Percentiles rank a stretch among this genome's conserved stretches.
Conservation (phyloP, 1,140 invertebrate species). For the Pantala flavescens region DNA sequence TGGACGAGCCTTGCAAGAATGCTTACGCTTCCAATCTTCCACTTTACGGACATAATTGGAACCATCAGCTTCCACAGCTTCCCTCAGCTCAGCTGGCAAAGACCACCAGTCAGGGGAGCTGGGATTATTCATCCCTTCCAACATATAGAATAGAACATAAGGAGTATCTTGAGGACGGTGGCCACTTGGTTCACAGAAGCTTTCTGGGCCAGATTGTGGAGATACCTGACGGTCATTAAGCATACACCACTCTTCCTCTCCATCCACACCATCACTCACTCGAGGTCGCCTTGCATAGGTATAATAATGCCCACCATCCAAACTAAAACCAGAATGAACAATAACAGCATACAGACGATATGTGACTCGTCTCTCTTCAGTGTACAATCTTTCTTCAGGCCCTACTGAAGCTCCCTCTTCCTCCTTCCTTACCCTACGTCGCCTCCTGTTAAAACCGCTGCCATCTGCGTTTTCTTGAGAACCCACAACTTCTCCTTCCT, state of each 20-base stretch:
- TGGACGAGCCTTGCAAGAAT: conserved; percentile 18
- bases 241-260: conserved; percentile 58
- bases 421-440: neutral
- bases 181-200: conserved; percentile 24
- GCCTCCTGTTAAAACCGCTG: neutral
- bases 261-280: conserved; percentile 32
- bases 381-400: neutral
- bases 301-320: conserved; percentile 80
- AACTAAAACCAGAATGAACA: conserved; percentile 67
- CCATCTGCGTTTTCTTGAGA: neutral
- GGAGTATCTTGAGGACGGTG: conserved; percentile 58
- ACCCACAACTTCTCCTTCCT: neutral
- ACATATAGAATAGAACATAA: conserved; percentile 66
- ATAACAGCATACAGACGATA: conserved; percentile 71
- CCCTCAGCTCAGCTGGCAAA: conserved; percentile 36
- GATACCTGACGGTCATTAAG: conserved; percentile 69
- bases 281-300: conserved; percentile 51
- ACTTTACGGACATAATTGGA: conserved; percentile 30
- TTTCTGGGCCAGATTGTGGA: conserved; percentile 36
- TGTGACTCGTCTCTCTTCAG: conserved; percentile 22
- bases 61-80: conserved; percentile 39
- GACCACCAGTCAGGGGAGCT: conserved; percentile 31
- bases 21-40: conserved; percentile 19
- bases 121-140: conserved; percentile 26
- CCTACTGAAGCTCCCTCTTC: neutral